phyloP scores from a whole-genome alignment of 2,888 invertebrate species.

The Lasiommata megera region DNA sequence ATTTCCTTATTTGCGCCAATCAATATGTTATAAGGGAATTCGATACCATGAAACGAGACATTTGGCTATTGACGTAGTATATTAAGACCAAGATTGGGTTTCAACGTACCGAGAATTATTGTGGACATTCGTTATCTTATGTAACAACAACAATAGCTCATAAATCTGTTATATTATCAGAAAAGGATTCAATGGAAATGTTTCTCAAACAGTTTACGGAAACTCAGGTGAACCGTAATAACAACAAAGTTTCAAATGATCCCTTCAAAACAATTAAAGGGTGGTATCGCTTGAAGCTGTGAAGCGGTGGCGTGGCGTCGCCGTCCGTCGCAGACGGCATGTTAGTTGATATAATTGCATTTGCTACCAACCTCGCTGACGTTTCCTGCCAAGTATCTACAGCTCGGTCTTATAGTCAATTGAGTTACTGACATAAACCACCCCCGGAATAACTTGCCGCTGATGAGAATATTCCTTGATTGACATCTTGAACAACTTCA shows the following conservation, averaged over 20 bases:
- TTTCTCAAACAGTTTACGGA: slow-evolving; percentile 41
- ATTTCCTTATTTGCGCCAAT: slow-evolving; percentile 81
- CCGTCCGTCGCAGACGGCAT: slow-evolving; percentile 71
- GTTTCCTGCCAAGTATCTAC: slow-evolving; percentile 68
- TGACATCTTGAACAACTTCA: slow-evolving; percentile 47
- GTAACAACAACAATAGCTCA: not conserved
- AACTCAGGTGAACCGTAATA: slow-evolving; percentile 57
- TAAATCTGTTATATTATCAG: too few species aligned
- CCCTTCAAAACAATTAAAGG: slow-evolving; percentile 63
- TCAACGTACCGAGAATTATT: not conserved
- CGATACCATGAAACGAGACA: slow-evolving; percentile 50
- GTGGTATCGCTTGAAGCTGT: slow-evolving; percentile 56
- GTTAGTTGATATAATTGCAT: slow-evolving; percentile 78
- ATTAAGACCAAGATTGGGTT: not conserved
- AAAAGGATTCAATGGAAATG: too few species aligned
- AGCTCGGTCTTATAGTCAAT: slow-evolving; percentile 73
- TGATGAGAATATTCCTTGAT: slow-evolving; percentile 72
- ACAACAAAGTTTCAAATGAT: slow-evolving; percentile 64
- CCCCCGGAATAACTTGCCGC: slow-evolving; percentile 69
- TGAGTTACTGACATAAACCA: slow-evolving; percentile 74
- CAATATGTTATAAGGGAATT: slow-evolving; percentile 74
- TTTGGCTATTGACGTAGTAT: slow-evolving; percentile 36
- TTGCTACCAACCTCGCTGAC: slow-evolving; percentile 75
- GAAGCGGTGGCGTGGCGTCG: slow-evolving; percentile 40
- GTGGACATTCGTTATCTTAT: not conserved